Conservation (phyloP, 1,140 invertebrate species). For the Drosophila orosa region DNA sequence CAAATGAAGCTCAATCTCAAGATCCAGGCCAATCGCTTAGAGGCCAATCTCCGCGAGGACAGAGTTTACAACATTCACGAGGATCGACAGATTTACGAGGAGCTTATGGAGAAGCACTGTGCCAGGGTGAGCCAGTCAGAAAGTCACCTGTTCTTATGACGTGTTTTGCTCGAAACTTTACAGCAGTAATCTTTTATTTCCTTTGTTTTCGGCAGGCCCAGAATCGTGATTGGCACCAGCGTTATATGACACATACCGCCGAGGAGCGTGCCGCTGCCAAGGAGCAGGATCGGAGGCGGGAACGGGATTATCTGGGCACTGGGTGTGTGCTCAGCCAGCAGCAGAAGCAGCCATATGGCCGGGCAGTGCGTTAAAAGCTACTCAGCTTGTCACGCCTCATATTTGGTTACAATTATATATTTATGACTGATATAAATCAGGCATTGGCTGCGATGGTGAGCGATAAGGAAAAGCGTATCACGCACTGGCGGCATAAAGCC, state of each 20-base stretch:
- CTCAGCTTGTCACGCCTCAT: slow-evolving; percentile 32
- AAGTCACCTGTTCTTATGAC: not conserved
- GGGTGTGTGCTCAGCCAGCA: slow-evolving; percentile 51
- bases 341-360: slow-evolving; percentile 52
- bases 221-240: slow-evolving; percentile 54
- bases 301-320: slow-evolving; percentile 46
- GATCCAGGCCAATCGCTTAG: not conserved
- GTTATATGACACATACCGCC: slow-evolving; percentile 40
- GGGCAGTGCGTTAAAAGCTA: slow-evolving; percentile 30
- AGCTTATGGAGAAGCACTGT: slow-evolving; percentile 37
- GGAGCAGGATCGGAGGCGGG: slow-evolving; percentile 1
- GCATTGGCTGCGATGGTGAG: slow-evolving; percentile 26
- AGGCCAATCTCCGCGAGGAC: slow-evolving; percentile 23
- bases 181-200: not conserved
- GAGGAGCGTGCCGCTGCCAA: slow-evolving; percentile 20
- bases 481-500: slow-evolving; percentile 54
- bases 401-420: slow-evolving; percentile 42
- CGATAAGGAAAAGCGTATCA: slow-evolving; percentile 63
- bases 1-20: slow-evolving; percentile 34
- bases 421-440: slow-evolving; percentile 54
- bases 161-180: not conserved
- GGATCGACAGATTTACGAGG: slow-evolving; percentile 50
- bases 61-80: slow-evolving; percentile 34
- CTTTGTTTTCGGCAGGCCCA: slow-evolving; percentile 23
- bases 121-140: slow-evolving; percentile 31